phyloP scores from a whole-genome alignment of 2,888 invertebrate species.

The Cerceris ruficornis region DNA sequence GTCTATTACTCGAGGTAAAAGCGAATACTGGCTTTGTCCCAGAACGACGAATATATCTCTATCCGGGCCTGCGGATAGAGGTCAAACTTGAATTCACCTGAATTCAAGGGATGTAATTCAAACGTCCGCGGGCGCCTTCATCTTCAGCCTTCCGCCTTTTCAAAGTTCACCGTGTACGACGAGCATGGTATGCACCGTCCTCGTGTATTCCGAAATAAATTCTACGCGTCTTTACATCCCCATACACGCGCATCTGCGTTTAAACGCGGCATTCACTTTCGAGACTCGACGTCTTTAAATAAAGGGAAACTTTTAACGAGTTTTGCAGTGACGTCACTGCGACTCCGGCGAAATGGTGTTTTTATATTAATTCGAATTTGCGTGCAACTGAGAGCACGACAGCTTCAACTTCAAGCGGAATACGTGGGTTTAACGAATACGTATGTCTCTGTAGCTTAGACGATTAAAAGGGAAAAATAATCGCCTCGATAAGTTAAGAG shows the following conservation, averaged over 20 bases:
- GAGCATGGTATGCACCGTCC: not conserved
- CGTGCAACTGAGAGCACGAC: too few species aligned
- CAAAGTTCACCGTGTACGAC: slow-evolving; percentile 31
- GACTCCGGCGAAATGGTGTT: too few species aligned
- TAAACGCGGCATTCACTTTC: slow-evolving; percentile 43
- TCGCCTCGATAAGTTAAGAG: too few species aligned
- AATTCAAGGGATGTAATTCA: slow-evolving; percentile 64
- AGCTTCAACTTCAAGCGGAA: too few species aligned
- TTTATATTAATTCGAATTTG: too few species aligned
- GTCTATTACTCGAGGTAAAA: slow-evolving; percentile 47
- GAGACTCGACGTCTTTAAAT: slow-evolving; percentile 2
- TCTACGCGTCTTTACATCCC: slow-evolving; percentile 37
- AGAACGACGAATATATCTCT: slow-evolving; percentile 48
- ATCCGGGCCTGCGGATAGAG: slow-evolving; percentile 58
- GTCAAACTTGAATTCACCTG: slow-evolving; percentile 64
- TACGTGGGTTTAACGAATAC: too few species aligned
- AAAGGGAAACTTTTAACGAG: too few species aligned
- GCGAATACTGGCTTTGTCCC: slow-evolving; percentile 42
- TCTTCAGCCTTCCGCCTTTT: slow-evolving; percentile 56
- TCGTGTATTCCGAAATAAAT: slow-evolving; percentile 42
- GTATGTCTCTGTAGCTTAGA: too few species aligned
- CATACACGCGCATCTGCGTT: slow-evolving; percentile 14
- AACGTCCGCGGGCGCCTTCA: slow-evolving; percentile 58
- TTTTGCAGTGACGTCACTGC: too few species aligned
- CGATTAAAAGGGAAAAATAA: too few species aligned